These are phyloP conservation scores for Oncorhynchus masou DNA, from an alignment of 2,113 vertebrate genomes.

Conservation along the genomic window DNA sequence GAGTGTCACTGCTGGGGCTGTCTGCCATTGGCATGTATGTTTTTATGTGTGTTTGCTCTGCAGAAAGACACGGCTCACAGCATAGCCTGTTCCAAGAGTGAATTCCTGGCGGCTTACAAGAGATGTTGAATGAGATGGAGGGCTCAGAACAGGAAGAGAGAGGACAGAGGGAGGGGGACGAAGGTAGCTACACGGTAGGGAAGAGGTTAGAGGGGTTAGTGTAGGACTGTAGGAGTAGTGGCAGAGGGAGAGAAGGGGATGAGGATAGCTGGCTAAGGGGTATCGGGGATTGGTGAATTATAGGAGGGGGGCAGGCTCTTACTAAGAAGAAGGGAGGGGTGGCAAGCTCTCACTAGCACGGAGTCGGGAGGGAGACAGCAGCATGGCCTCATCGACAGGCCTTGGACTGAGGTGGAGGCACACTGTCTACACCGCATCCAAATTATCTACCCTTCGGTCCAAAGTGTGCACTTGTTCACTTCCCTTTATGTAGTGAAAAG, in stretches of 20 bases:
- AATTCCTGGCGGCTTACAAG: constrained; percentile 72
- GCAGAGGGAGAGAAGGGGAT: not conserved
- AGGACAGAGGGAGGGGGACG: constrained; percentile 13
- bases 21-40: not conserved
- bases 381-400: not conserved
- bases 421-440: too few relatives aligned
- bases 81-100: constrained; percentile 61
- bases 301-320: constrained; percentile 47
- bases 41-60: constrained; percentile 47
- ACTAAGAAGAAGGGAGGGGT: not conserved
- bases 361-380: not conserved
- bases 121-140: constrained; percentile 73
- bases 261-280: constrained; percentile 12
- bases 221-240: not conserved
- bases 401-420: too few relatives aligned
- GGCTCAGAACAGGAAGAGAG: constrained; percentile 65
- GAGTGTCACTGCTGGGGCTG: constrained; percentile 8
- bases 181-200: not conserved
- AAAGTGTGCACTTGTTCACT: too few relatives aligned
- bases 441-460: too few relatives aligned
- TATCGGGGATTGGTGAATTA: too few relatives aligned
- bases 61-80: constrained; percentile 62
- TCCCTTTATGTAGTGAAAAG: too few relatives aligned
- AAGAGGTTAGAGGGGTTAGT: not conserved
- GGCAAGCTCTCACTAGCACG: constrained; percentile 58